Percentiles rank a stretch among this genome's conserved stretches.
phyloP scores from a whole-genome alignment of 2,888 invertebrate species.

The Agrenia bidenticulata region DNA sequence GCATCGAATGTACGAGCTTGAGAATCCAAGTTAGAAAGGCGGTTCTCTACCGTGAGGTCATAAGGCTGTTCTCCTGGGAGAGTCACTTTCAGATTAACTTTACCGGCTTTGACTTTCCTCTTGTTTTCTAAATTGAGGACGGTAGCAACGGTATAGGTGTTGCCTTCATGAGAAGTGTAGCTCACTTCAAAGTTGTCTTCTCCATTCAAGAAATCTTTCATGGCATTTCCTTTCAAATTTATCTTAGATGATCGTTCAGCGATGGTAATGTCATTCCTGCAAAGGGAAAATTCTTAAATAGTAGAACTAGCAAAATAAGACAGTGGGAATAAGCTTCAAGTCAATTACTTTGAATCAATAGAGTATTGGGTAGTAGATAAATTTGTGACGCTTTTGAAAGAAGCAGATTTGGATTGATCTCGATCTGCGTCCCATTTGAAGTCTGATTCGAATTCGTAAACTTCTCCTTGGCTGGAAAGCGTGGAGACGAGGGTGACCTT shows the following conservation, averaged over 20 bases:
- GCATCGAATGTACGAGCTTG: conserved; percentile 41
- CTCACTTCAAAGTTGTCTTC: conserved; percentile 42
- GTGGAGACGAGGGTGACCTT: conserved; percentile 35
- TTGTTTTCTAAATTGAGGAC: conserved; percentile 37
- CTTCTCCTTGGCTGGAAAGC: conserved; percentile 31
- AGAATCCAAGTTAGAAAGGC: conserved; percentile 38
- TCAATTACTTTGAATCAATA: conserved; percentile 45
- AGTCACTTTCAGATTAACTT: conserved; percentile 30
- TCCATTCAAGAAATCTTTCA: conserved; percentile 59
- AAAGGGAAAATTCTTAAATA: conserved; percentile 23
- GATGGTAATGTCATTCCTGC: conserved; percentile 61
- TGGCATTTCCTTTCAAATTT: conserved; percentile 59
- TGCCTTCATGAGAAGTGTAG: conserved; percentile 27
- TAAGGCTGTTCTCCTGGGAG: conserved; percentile 42
- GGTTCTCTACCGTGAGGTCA: conserved; percentile 38
- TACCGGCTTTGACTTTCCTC: conserved; percentile 28
- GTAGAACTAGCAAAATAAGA: background rate
- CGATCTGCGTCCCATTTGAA: conserved; percentile 51
- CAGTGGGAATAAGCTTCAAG: conserved; percentile 13
- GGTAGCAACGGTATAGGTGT: conserved; percentile 29
- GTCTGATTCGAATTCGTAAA: conserved; percentile 41
- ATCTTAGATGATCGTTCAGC: conserved; percentile 59
- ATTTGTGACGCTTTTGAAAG: conserved; percentile 40
- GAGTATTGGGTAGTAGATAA: conserved; percentile 27
- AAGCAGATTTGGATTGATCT: conserved; percentile 38